A percentile compares a stretch with the other conserved stretches of the same genome.
phyloP scores from a whole-genome alignment of 2,888 invertebrate genomes.

The Baronia brevicornis region DNA sequence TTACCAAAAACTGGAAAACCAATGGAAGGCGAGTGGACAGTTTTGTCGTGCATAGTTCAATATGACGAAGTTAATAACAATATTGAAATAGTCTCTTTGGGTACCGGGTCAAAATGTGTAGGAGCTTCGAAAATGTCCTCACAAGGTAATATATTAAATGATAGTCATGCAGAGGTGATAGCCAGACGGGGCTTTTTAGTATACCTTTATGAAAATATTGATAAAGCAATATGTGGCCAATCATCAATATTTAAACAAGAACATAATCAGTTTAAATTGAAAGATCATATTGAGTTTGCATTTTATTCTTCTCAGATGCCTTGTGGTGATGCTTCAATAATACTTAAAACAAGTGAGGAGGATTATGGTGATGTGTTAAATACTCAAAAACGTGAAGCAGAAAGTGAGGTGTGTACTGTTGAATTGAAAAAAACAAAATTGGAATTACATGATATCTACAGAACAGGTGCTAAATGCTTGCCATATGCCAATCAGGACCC shows the following conservation, averaged over 20 bases:
- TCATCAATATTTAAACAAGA: conserved; percentile 42
- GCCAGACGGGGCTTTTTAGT: conserved; percentile 88
- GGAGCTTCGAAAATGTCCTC: conserved; percentile 80
- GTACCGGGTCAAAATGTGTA: conserved; percentile 94
- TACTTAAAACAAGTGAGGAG: conserved; percentile 68
- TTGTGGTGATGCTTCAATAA: conserved; percentile 95
- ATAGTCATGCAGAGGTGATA: conserved; percentile 94
- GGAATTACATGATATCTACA: conserved; percentile 58
- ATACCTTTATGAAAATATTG: conserved; percentile 82
- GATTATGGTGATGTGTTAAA: conserved; percentile 42
- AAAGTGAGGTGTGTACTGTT: conserved; percentile 27
- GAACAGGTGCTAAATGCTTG: conserved; percentile 94
- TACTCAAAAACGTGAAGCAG: conserved; percentile 32
- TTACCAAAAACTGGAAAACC: conserved; percentile 90
- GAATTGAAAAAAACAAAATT: conserved; percentile 30
- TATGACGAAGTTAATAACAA: conserved; percentile 43
- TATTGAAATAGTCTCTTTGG: conserved; percentile 83
- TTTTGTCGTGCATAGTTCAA: conserved; percentile 83
- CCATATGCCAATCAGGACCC: conserved; percentile 73
- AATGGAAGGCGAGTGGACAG: conserved; percentile 85
- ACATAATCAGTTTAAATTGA: conserved; percentile 62
- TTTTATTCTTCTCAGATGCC: conserved; percentile 92
- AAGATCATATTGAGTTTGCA: conserved; percentile 80
- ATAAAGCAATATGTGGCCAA: conserved; percentile 38
- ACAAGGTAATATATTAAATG: conserved; percentile 84